phyloP scores from a whole-genome alignment of 1,140 invertebrate species.

The Cydia amplana region DNA sequence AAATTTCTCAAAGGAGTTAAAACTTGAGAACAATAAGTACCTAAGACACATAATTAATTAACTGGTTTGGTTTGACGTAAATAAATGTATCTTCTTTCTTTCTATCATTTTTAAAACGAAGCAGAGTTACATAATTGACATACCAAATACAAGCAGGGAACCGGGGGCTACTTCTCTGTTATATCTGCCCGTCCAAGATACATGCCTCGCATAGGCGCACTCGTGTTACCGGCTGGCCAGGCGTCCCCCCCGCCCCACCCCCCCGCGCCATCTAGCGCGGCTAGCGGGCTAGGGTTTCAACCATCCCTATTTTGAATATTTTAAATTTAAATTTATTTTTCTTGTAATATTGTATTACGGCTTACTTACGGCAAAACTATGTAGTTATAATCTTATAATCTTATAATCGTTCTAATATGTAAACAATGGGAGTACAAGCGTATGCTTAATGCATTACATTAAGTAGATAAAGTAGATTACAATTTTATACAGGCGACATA shows the following conservation, averaged over 20 bases:
- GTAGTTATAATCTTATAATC: too few species aligned
- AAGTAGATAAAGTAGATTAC: too few species aligned
- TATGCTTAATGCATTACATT: too few species aligned
- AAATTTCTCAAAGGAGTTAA: neutral
- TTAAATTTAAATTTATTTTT: conserved; percentile 59
- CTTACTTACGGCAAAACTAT: too few species aligned
- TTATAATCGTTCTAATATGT: too few species aligned
- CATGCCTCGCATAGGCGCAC: conserved; percentile 78
- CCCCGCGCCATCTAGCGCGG: conserved; percentile 71
- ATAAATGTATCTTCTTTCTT: too few species aligned
- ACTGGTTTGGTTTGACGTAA: too few species aligned
- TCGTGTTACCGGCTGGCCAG: conserved; percentile 71
- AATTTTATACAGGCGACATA: too few species aligned
- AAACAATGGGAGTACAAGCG: too few species aligned
- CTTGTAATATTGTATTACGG: neutral
- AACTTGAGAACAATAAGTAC: neutral
- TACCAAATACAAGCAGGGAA: conserved; percentile 62
- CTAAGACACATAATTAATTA: neutral
- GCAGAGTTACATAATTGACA: conserved; percentile 52
- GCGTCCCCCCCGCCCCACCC: conserved; percentile 42
- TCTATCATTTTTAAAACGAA: conserved; percentile 49
- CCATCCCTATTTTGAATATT: conserved; percentile 73
- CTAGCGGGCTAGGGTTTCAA: conserved; percentile 74
- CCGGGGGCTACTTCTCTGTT: conserved; percentile 78
- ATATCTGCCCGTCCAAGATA: conserved; percentile 78